Base-by-base conservation (phyloP, 2,888 invertebrate species). In the Cheilosia vernalis region DNA sequence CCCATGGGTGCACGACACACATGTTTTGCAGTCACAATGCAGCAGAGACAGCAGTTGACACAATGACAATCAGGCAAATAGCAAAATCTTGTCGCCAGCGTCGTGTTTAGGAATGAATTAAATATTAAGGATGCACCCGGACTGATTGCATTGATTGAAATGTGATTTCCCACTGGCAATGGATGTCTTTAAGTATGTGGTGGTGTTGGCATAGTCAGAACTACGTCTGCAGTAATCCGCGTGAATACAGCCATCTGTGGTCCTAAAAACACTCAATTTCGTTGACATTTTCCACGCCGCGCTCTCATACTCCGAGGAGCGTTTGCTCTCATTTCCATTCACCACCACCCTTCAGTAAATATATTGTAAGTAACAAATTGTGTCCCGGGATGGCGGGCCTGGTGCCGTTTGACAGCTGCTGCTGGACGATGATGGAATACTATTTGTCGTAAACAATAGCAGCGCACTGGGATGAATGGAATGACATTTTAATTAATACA, bases 401-500 rank as follows among this genome's bases (percentile, higher is more conserved):
- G 17, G 47, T 72, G 56, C 67, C 51, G 67, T 72, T 73, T 85
- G 85, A 85, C 85, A 85, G 85, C 85, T 66, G 85, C 85, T 77
- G 69, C 74, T 64, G 81, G 80, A 84, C 84, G 60, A 72, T 81
- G 85, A 85, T 81, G 70, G 81, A 85, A 80, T 81, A 85, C 80
- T 77, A 61, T 70, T 58, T 42, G 60, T 56, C 33, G 42, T 30
- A 58, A 58, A 56, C 63, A 78, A 70, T 64, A 61, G 40, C 27
- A 47, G 1, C 27, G 40, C n/a, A 51, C 40, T 69, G 64, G 51
- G 66, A 85, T 87, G 87, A 83, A 89, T 87, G 89, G 88, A 90
- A 90, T 90, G 90, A 91, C 90, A 89, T 89, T 91, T 90, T 90
- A 90, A 90, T 91, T 90, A 91, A 91, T 91, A 91, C 89, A 70